A percentile compares a stretch with the other conserved stretches of the same genome.
Conservation (phyloP, 2,797 vertebrate genomes). For the Peromyscus aztecus region DNA sequence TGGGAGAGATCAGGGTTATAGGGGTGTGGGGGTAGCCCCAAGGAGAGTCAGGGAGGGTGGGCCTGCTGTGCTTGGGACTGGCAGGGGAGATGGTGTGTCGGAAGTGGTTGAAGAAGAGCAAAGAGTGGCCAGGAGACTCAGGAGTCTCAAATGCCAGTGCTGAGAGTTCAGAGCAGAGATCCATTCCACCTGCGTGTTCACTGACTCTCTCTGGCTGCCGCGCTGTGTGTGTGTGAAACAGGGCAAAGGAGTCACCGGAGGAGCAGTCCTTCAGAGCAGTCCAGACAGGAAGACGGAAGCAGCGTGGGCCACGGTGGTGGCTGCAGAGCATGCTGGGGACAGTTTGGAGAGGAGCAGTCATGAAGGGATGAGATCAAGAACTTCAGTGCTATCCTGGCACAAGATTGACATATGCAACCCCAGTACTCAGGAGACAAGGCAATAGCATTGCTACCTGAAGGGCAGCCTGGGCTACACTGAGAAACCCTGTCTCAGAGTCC, state of each 20-base stretch:
- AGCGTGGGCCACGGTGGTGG: background rate
- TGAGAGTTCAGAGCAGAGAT: background rate
- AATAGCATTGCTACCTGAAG: background rate
- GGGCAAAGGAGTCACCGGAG: background rate
- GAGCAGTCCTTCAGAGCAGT: background rate
- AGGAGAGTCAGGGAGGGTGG: background rate
- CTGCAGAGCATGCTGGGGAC: background rate
- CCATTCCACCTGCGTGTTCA: background rate
- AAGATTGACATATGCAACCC: too few relatives aligned
- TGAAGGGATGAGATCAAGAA: background rate
- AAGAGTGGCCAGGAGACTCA: background rate
- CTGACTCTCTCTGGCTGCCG: background rate
- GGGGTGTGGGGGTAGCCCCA: background rate
- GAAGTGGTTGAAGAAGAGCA: background rate
- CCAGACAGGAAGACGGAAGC: background rate
- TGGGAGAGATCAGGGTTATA: background rate
- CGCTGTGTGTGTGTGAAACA: background rate
- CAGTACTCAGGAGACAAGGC: background rate
- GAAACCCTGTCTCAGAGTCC: background rate
- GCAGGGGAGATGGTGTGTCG: background rate
- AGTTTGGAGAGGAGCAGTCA: background rate
- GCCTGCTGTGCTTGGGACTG: background rate
- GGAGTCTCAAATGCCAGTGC: background rate
- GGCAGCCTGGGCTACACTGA: background rate
- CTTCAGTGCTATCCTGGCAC: background rate